Evolutionary conservation across 2,888 invertebrate species (phyloP), one percentile per base, ranked within the genome.

Genomic region (Fragum whitleyi): DNA sequence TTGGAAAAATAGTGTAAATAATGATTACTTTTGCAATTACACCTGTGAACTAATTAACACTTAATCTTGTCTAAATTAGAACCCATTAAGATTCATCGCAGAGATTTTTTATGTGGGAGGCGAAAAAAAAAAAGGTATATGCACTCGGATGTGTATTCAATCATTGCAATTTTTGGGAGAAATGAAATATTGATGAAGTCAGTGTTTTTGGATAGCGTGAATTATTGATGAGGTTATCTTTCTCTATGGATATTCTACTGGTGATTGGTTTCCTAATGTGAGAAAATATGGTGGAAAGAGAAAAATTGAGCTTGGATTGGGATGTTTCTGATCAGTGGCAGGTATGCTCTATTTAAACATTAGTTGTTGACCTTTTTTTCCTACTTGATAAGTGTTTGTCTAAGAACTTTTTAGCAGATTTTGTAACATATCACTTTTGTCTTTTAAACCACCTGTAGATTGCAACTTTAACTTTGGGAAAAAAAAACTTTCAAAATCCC

Each of bases 291-390:
- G 42, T 65, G 39, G 65, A 65, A 36, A 21, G 65, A 7, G 65
- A 65, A 19, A 65, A 39, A 42, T 42, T 65, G n/a, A 42, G 65
- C 36, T 57, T 81, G 57, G 84, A 85, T 9, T 85, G 84, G 84
- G 84, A 85, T 74, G 84, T 85, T n/a, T 85, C 84, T 0, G 77
- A 85, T 51, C 77, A 77, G 53, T 85, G 84, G 84, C 84, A 85
- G 84, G 84, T 85, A 78, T 3, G 11, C n/a, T 19, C 53, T 70
- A 9, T 14, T 21, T 57, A 21, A 14, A 47, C 47, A 9, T 36
- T 36, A 36, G n/a, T n/a, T n/a, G n/a, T n/a, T n/a, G n/a, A n/a
- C n/a, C n/a, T n/a, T n/a, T n/a, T n/a, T n/a, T n/a, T n/a, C n/a
- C n/a, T n/a, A n/a, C n/a, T n/a, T n/a, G n/a, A n/a, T n/a, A n/a